Evolutionary conservation across 2,113 vertebrate genomes (phyloP).

Genomic region (Laticauda laticaudata): DNA sequence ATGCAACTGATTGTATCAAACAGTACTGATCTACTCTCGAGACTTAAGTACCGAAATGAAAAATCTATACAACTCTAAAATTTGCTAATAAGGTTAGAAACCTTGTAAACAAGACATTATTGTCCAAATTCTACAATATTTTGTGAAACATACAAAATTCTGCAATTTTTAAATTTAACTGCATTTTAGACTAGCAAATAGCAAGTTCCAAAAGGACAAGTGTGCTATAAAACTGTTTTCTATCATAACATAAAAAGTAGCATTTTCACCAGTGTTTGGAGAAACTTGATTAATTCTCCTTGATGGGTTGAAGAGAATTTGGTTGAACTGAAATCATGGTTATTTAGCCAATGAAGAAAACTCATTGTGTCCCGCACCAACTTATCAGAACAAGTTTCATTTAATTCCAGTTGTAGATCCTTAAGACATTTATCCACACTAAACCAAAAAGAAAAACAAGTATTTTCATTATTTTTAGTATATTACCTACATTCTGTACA

Average conservation of each 20-base stretch:
- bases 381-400: slow-evolving; percentile 70
- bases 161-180: background rate
- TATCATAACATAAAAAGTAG: background rate
- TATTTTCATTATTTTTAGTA: slow-evolving; percentile 9
- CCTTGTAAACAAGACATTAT: background rate
- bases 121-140: background rate
- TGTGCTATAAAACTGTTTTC: background rate
- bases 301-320: slow-evolving; percentile 70
- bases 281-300: slow-evolving; percentile 82
- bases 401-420: slow-evolving; percentile 81
- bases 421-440: slow-evolving; percentile 86
- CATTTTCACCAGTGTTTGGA: slow-evolving; percentile 85
- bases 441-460: slow-evolving; percentile 30
- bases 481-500: background rate
- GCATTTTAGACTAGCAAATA: background rate
- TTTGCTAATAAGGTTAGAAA: background rate
- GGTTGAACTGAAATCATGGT: slow-evolving; percentile 63
- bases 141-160: background rate
- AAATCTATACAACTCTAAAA: background rate
- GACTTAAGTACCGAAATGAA: background rate
- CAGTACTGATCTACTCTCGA: background rate
- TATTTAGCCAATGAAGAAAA: slow-evolving; percentile 81
- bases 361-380: slow-evolving; percentile 74
- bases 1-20: background rate
- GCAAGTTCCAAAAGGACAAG: background rate